Evolutionary conservation across 2,797 vertebrate genomes (phyloP), one percentile per base, ranked within the genome.

Genomic region (Mormyrops attenuatus): DNA sequence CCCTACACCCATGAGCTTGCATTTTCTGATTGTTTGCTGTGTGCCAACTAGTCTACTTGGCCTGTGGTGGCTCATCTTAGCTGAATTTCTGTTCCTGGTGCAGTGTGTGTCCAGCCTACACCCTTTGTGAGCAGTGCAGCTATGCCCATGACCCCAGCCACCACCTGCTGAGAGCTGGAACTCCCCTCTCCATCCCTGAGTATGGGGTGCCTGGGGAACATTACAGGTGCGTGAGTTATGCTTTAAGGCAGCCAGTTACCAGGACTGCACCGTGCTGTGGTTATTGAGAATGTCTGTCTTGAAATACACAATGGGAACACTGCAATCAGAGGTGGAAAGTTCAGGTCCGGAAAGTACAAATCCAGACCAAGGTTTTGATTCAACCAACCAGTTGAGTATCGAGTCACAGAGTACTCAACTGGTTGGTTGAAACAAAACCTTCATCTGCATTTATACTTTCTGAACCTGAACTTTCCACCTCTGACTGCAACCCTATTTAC

Each of bases 91-190:
- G 34, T 66, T 73, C 80, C 44, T 85, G 52, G 80, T 20, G 85
- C 94, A 99, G 98, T 20, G 95, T 99, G 20, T 99, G 98, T 89
- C 96, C 97, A 17, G 97, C 97, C 91, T 99, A 97, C 94, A 98
- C 95, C 91, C 96, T 99, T 88, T 99, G 98, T 93, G 98, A 99
- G 95, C 96, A 96, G 63, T 98, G 97, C 88, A 93, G 96, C 0
- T 98, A 97, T 0, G 94, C 95, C 41, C 98, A 99, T 0, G 97
- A 98, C 90, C 95, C 97, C 44, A 97, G 97, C 92, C 98, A 99
- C 13, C 93, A 97, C 87, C 92, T 99, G 87, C 90, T 99, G 47
- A 98, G 99, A 94, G 95, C 99, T 91, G 96, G 98, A 93, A 98
- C 97, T 2, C 98, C 98, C 66, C 91, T 96, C 90, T 97, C 96